Evolutionary conservation across 1,140 invertebrate species (phyloP), one percentile per base, ranked within the genome.

Genomic region (Diachasmimorpha longicaudata): DNA sequence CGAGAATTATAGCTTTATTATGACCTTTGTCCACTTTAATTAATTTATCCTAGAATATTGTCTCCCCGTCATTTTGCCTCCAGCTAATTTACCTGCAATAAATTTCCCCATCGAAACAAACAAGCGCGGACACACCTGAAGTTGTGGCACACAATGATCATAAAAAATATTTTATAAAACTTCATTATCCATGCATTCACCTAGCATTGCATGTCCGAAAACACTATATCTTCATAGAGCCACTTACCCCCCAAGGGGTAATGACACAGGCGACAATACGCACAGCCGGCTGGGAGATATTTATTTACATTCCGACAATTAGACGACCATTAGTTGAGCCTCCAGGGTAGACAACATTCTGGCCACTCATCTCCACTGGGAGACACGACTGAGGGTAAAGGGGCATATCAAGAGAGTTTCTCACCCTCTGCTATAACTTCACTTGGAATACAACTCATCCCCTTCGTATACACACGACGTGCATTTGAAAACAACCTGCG

Each of bases 241-340:
- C 80, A 77, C 69, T 81, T 82, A 82, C 84, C 14, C 14, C 55
- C 76, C 42, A 76, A 70, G 81, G 77, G 76, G 58, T 71, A 48
- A 68, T 66, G 68, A 75, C 55, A 67, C 11, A 13, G 39, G 46
- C 52, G 70, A 72, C 25, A 67, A 52, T 46, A 44, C 14, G 16
- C 81, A 82, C 79, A 81, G 77, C 79, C 79, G 81, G 82, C 79
- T 75, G 81, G 85, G 77, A 86, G 82, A 86, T 88, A 88, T 87
- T 88, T 87, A 88, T 88, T 88, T 88, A 86, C 86, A 86, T 88
- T 88, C 81, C 77, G 80, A 81, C 84, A 88, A 88, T 88, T 88
- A 88, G 83, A 80, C 81, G 79, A 71, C 83, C 84, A 88, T 88
- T 88, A 88, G 83, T 80, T 75, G 82, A 80, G 79, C 79, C 84